Conservation (phyloP, 2,797 vertebrate species). For the Sphenopsis melanotis region DNA sequence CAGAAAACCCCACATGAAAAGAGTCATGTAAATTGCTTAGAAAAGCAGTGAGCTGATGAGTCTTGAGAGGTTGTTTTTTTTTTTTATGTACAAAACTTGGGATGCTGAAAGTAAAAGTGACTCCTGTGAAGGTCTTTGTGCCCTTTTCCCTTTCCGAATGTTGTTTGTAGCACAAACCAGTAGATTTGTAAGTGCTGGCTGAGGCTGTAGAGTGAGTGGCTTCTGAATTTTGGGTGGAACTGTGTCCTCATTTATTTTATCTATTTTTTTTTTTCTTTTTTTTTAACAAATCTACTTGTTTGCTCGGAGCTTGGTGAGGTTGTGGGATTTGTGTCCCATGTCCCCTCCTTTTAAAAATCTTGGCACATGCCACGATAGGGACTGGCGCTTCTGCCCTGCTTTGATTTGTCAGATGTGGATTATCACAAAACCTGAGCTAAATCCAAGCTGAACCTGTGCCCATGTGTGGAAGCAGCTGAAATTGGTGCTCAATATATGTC, state of each 20-base stretch:
- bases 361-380: background rate
- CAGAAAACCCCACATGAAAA: background rate
- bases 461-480: background rate
- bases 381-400: background rate
- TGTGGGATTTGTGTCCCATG: background rate
- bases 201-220: too few relatives aligned
- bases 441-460: background rate
- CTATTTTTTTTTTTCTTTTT: accelerated
- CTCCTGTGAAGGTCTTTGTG: background rate
- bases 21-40: background rate
- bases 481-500: background rate
- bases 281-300: background rate
- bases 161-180: background rate
- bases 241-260: background rate
- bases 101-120: background rate
- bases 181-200: background rate
- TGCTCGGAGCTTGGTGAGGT: background rate
- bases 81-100: background rate
- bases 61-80: background rate
- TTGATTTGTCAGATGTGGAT: background rate
- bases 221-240: background rate
- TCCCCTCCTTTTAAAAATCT: background rate
- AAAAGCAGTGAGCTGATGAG: background rate
- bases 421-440: background rate
- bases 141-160: background rate